Percentiles rank a stretch among this genome's conserved stretches.
These are phyloP conservation scores for Neoarius graeffei DNA, from an alignment of 2,113 vertebrate genomes.

Conservation along the genomic window DNA sequence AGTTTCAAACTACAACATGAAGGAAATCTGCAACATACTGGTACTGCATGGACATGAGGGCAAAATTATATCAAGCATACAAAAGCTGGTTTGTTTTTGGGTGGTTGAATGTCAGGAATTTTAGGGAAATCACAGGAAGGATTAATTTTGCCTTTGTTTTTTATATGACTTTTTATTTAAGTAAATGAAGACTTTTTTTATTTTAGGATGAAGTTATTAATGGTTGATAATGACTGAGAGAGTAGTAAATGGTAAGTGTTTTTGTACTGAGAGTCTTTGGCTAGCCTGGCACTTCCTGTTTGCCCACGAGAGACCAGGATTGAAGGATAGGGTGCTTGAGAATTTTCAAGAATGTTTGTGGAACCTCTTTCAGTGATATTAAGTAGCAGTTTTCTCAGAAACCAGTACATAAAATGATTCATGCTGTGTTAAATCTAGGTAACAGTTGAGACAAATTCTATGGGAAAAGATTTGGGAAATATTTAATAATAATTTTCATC, in stretches of 20 bases:
- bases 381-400: slow-evolving; percentile 16
- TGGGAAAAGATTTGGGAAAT: slow-evolving; percentile 4
- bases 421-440: neutral
- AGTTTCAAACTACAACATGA: slow-evolving; percentile 29
- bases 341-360: slow-evolving; percentile 11
- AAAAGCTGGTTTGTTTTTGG: slow-evolving; percentile 49
- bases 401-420: slow-evolving; percentile 9
- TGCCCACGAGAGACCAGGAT: slow-evolving; percentile 22
- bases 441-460: neutral
- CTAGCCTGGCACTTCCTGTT: slow-evolving; percentile 9
- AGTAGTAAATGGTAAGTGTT: slow-evolving; percentile 33
- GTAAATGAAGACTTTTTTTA: slow-evolving; percentile 63
- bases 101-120: slow-evolving; percentile 25
- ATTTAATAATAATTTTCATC: slow-evolving; percentile 18
- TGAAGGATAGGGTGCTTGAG: slow-evolving; percentile 8
- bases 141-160: slow-evolving; percentile 56
- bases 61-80: slow-evolving; percentile 54
- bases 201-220: slow-evolving; percentile 56
- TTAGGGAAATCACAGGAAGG: slow-evolving; percentile 9
- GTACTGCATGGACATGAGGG: slow-evolving; percentile 70
- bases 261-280: slow-evolving; percentile 29
- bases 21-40: slow-evolving; percentile 58
- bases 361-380: slow-evolving; percentile 31
- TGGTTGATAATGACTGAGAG: slow-evolving; percentile 33
- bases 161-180: slow-evolving; percentile 75